Evolutionary conservation across 2,888 invertebrate species (phyloP).

Genomic region (Orthosia gracilis): DNA sequence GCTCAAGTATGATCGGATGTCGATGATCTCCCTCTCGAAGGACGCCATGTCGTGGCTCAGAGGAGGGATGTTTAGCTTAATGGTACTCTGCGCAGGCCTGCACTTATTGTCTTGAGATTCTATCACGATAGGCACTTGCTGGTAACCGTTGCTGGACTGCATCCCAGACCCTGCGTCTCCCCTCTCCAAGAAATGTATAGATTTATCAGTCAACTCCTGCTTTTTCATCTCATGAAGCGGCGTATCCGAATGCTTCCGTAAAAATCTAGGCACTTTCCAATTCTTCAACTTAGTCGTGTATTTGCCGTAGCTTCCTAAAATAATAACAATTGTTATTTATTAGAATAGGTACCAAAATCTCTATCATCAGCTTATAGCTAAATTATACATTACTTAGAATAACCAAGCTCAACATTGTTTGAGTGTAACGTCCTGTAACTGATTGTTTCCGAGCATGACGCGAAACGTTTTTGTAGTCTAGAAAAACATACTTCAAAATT

Average conservation of each 20-base stretch:
- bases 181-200: conserved; percentile 81
- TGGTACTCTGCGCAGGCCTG: conserved; percentile 77
- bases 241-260: conserved; percentile 92
- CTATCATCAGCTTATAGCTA: neutral
- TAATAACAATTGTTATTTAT: neutral
- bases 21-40: conserved; percentile 92
- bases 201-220: conserved; percentile 83
- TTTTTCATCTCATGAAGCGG: conserved; percentile 87
- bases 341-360: conserved; percentile 2
- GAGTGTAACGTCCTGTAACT: conserved; percentile 8
- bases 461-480: conserved; percentile 17
- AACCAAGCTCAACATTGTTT: conserved; percentile 4
- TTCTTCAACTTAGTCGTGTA: conserved; percentile 91
- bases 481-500: conserved; percentile 7
- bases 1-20: conserved; percentile 94
- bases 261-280: conserved; percentile 93
- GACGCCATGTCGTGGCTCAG: conserved; percentile 87
- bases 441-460: conserved; percentile 17
- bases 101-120: conserved; percentile 89
- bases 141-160: conserved; percentile 90
- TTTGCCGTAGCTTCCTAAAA: conserved; percentile 91
- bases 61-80: conserved; percentile 86
- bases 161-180: conserved; percentile 75
- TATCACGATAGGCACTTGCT: conserved; percentile 93
- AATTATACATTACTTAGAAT: conserved; percentile 10